Percentiles rank a stretch among this genome's conserved stretches.
Evolutionary conservation across 2,797 vertebrate genomes (phyloP).

Genomic region (Fratercula arctica): DNA sequence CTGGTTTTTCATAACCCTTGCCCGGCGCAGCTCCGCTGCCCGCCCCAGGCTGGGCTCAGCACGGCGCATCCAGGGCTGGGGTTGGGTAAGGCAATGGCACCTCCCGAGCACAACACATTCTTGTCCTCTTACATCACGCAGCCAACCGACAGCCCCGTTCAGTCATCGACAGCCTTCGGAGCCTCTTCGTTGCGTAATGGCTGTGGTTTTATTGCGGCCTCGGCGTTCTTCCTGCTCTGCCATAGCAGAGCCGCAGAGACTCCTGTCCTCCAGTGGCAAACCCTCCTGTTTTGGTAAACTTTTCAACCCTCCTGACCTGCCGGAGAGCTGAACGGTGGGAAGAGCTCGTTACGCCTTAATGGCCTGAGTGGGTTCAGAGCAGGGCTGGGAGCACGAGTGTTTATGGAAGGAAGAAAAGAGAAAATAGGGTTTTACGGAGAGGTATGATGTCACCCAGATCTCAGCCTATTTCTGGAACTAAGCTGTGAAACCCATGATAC

Average conservation of each 20-base stretch:
- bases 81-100: background rate
- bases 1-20: background rate
- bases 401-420: slow-evolving; percentile 17
- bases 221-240: background rate
- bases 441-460: slow-evolving; percentile 62
- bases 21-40: background rate
- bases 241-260: background rate
- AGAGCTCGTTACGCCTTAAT: background rate
- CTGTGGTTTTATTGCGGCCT: accelerated
- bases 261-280: background rate
- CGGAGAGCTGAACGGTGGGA: background rate
- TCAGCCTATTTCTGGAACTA: slow-evolving; percentile 67
- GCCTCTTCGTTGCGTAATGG: background rate
- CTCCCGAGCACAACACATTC: background rate
- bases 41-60: background rate
- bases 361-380: background rate
- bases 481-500: slow-evolving; percentile 37
- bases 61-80: background rate
- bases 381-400: slow-evolving; percentile 18
- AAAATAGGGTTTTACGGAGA: background rate
- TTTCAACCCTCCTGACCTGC: background rate
- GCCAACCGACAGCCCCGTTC: background rate
- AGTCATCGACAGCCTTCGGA: background rate
- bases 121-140: background rate
- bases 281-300: background rate